phyloP scores from a whole-genome alignment of 2,888 invertebrate species.

The Torymus texanus region DNA sequence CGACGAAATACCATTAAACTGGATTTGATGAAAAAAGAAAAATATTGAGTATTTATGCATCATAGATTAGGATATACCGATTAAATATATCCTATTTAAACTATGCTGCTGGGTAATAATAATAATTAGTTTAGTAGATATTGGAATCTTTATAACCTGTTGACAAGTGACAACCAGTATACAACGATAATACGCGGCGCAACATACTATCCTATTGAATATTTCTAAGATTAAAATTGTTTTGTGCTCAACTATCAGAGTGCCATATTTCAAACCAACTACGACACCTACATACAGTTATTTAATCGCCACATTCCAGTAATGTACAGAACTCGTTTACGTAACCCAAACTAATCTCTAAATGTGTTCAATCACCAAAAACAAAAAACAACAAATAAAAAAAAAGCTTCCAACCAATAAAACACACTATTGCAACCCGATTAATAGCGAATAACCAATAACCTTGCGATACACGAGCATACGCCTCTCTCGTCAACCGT shows the following conservation, averaged over 20 bases:
- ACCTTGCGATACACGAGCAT: neutral
- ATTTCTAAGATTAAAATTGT: conserved; percentile 25
- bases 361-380: no score
- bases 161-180: conserved; percentile 14
- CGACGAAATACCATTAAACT: no score
- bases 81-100: neutral
- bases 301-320: conserved; percentile 20
- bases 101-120: neutral
- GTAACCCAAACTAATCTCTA: no score
- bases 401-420: no score
- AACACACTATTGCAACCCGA: no score
- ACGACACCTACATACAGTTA: conserved; percentile 8
- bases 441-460: no score
- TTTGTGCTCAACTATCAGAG: conserved; percentile 6
- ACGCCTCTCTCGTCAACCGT: neutral
- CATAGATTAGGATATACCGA: neutral
- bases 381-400: no score
- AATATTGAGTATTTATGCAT: no score
- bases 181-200: no score
- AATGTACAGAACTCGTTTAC: conserved; percentile 1
- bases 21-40: no score
- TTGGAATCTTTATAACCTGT: neutral
- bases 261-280: conserved; percentile 20
- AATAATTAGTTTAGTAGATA: conserved; percentile 3
- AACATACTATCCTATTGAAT: conserved; percentile 22